These are phyloP conservation scores for Muricea muricata DNA, from an alignment of 92 coral and sea anemone genomes.

Conservation along the genomic window DNA sequence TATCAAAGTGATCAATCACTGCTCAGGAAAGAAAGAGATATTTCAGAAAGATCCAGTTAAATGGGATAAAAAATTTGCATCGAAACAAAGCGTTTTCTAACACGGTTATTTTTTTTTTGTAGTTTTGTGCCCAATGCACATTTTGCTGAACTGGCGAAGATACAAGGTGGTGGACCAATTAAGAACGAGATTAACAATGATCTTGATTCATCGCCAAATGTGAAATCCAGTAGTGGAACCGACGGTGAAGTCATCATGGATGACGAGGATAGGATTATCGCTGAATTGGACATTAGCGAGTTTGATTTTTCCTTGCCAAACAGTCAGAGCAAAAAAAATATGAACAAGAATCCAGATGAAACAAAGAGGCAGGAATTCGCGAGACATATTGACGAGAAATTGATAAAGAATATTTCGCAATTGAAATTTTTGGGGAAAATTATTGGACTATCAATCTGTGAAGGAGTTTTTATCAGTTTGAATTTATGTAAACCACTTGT, in stretches of 20 bases:
- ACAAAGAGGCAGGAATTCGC: neutral
- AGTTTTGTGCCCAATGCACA: constrained; percentile 90
- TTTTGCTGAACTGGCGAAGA: constrained; percentile 60
- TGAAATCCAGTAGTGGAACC: neutral
- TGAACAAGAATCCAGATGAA: neutral
- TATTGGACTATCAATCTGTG: constrained; percentile 85
- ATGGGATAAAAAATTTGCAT: too few relatives aligned
- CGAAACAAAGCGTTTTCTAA: too few relatives aligned
- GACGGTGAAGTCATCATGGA: neutral
- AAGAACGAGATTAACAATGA: neutral
- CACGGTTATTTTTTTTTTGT: neutral
- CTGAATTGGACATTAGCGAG: neutral
- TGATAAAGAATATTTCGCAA: constrained; percentile 68
- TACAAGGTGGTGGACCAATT: neutral
- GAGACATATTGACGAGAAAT: neutral
- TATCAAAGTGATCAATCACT: too few relatives aligned
- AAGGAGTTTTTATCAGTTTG: constrained; percentile 74
- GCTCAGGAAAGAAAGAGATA: too few relatives aligned
- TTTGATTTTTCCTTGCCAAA: neutral
- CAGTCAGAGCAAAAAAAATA: too few relatives aligned
- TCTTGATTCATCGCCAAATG: neutral
- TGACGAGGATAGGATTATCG: neutral
- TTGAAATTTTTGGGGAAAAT: constrained; percentile 83
- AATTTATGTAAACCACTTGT: constrained; percentile 90
- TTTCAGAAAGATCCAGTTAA: too few relatives aligned